Base-by-base conservation (phyloP, 2,113 vertebrate species). In the Pseudopodoces humilis region DNA sequence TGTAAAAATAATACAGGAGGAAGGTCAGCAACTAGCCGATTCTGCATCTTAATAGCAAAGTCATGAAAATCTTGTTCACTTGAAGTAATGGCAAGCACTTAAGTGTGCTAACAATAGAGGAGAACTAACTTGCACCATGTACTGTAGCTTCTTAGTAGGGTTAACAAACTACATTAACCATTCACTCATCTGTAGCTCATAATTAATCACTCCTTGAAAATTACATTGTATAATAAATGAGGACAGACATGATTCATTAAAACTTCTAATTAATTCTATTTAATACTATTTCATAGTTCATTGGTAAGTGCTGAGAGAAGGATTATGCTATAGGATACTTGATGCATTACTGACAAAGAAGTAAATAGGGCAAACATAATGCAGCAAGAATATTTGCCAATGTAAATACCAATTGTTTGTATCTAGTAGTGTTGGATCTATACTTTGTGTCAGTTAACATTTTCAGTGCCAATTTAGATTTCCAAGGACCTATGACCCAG, bases 231-330 rank as follows among this genome's bases (percentile, higher is more conserved):
- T 98, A 98, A 98, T 98, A 98, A 98, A 98, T 98, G 97, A 98
- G 96, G 95, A 98, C 95, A 98, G 98, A 97, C 97, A 98, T 97
- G 97, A 98, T 98, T 98, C 98, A 98, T 98, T 98, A 98, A 98
- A 98, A 98, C 96, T 97, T 98, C 97, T 98, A 98, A 98, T 98
- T 98, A 98, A 98, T 98, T 98, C 97, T 98, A 97, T 98, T 98
- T 98, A 98, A 98, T 98, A 97, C 96, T 96, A 97, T 98, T 98
- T 98, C 97, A 98, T 98, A 98, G 97, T 97, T 98, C 98, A 98
- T 97, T 98, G 98, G 94, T 97, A 98, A 98, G 81, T 98, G 97
- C 97, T 97, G 97, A 98, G 97, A 97, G 96, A 97, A 97, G 97
- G 94, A 97, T 98, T 98, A 97, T 82, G 90, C 90, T 97, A 93